Evolutionary conservation across 2,797 vertebrate species (phyloP), one percentile per base, ranked within the genome.

Genomic region (Cossypha polioptera): DNA sequence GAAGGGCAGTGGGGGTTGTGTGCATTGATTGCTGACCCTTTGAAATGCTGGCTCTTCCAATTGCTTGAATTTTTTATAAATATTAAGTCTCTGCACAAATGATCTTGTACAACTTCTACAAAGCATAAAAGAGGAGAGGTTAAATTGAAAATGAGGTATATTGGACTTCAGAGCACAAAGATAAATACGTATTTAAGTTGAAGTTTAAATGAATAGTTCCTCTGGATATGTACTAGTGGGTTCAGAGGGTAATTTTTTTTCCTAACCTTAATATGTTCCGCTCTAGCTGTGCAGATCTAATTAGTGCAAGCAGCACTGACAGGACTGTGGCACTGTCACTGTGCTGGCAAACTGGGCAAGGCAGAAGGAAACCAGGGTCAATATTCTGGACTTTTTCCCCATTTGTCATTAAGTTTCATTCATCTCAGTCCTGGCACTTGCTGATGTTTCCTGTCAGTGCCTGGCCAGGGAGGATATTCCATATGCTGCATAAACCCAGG

Each of bases 201-300:
- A 94, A 81, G 38, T 76, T 96, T 89, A 90, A 96, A 91, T 86
- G 84, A 88, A 45, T 79, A 85, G 71, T 79, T 84, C 65, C 65
- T 89, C 71, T 95, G 93, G 72, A 71, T 81, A 28, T 40, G 62
- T 86, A 25, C 61, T 36, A 16, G 78, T 53, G 74, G 67, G 71
- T 89, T 87, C 83, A 94, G 76, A 94, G 84, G 53, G 59, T 83
- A 66, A 72, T 69, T 58, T 78, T 86, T 88, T 90, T 82, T 69
- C 80, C 62, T 22, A 89, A 50, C 75, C n/a, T 66, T 67, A 36
- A 85, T 77, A 19, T 6, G 11, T 90, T 92, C 71, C 25, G 31
- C 65, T 71, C 43, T 68, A 7, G 62, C 69, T 57, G 28, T 65
- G 87, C 67, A 78, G 74, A 50, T 91, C 75, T 94, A 77, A 93